Evolutionary conservation across 2,888 invertebrate genomes (phyloP).

Genomic region (Tenthredo scrophulariae): DNA sequence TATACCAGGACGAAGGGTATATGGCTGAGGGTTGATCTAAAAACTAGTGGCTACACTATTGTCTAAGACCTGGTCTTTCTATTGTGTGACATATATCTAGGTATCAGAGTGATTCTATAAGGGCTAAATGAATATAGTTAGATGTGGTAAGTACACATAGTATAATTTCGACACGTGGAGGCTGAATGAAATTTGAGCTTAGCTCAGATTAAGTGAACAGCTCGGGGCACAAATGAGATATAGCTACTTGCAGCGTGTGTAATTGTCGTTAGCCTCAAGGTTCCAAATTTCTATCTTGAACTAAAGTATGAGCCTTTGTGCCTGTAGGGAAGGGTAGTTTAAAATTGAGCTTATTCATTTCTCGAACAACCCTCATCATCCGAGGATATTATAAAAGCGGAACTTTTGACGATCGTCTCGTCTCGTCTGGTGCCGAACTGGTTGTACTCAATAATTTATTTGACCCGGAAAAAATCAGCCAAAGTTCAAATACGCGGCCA

Average conservation of each 20-base stretch:
- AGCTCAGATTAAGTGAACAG: background rate
- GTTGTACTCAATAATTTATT: background rate
- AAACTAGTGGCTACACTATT: conserved; percentile 14
- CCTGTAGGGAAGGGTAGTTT: background rate
- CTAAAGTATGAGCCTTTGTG: background rate
- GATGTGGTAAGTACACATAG: background rate
- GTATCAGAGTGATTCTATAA: background rate
- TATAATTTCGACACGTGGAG: background rate
- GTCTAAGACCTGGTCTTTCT: conserved; percentile 12
- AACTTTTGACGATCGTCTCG: background rate
- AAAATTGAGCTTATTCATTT: conserved; percentile 28
- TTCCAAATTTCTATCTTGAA: background rate
- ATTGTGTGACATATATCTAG: conserved; percentile 15
- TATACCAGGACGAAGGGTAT: background rate
- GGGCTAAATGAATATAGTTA: background rate
- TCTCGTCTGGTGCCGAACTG: background rate
- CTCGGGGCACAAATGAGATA: conserved; percentile 8
- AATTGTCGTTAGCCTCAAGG: background rate
- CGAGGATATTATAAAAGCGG: background rate
- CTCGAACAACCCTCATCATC: background rate
- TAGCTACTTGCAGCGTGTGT: background rate
- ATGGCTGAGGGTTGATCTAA: background rate
- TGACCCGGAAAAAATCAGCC: background rate
- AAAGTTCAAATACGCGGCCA: conserved; percentile 41
- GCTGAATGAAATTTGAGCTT: background rate